phyloP scores from a whole-genome alignment of 2,888 invertebrate genomes.

The Plebejus anna region DNA sequence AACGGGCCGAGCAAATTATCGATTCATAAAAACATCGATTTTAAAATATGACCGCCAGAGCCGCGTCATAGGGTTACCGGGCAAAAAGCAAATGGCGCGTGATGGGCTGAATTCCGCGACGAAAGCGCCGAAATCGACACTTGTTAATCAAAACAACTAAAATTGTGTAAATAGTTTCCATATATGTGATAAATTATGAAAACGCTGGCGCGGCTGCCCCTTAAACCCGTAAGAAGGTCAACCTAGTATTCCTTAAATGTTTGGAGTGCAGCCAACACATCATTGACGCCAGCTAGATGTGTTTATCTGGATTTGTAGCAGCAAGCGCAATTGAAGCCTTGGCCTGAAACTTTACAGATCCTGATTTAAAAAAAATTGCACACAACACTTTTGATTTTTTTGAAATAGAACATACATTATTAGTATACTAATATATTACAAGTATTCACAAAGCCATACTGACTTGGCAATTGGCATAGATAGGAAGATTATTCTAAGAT shows the following conservation, averaged over 20 bases:
- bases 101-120: not conserved
- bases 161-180: not conserved
- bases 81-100: slow-evolving; percentile 30
- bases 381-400: not conserved
- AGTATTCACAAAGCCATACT: too few species aligned
- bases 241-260: slow-evolving; percentile 11
- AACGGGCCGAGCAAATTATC: slow-evolving; percentile 77
- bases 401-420: not conserved
- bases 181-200: not conserved
- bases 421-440: too few species aligned
- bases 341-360: not conserved
- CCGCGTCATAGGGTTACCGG: slow-evolving; percentile 67
- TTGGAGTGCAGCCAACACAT: slow-evolving; percentile 1
- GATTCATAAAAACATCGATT: slow-evolving; percentile 80
- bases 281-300: slow-evolving; percentile 15
- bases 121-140: slow-evolving; percentile 23
- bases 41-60: slow-evolving; percentile 73
- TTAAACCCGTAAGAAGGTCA: slow-evolving; percentile 15
- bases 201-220: not conserved
- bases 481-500: too few species aligned
- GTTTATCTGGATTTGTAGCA: not conserved
- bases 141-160: not conserved
- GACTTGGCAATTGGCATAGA: too few species aligned
- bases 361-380: not conserved
- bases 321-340: not conserved